Percentiles rank a stretch among this genome's conserved stretches.
Conservation (phyloP, 2,888 invertebrate genomes). For the Drosophila longiperda region DNA sequence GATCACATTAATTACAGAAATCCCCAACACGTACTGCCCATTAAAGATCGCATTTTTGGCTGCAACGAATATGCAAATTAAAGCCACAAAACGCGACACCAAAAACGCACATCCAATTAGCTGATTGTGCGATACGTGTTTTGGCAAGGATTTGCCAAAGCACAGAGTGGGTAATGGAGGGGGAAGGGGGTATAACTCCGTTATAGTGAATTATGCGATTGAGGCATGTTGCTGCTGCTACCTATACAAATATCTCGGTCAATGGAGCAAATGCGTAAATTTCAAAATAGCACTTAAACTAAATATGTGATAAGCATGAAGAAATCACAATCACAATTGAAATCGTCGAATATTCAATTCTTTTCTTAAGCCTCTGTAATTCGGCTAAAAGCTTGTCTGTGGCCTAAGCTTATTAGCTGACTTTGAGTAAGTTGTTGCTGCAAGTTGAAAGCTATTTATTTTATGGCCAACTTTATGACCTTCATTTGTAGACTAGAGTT, state of each 20-base stretch:
- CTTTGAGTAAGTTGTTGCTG: neutral
- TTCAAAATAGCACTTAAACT: constrained; percentile 28
- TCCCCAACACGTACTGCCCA: constrained; percentile 68
- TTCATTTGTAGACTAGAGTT: too few relatives aligned
- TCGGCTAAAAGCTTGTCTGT: neutral
- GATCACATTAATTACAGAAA: constrained; percentile 75
- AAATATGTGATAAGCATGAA: constrained; percentile 27
- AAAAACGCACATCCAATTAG: constrained; percentile 71
- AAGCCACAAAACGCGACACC: constrained; percentile 62
- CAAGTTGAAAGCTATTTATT: neutral
- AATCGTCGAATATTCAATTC: neutral
- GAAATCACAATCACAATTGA: neutral
- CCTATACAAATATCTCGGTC: constrained; percentile 51
- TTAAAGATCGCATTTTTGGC: constrained; percentile 62
- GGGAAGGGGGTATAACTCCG: constrained; percentile 1
- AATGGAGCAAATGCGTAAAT: constrained; percentile 66
- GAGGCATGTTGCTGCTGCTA: constrained; percentile 49
- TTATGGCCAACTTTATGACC: neutral
- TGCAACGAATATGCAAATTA: constrained; percentile 67
- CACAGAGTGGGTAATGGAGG: neutral
- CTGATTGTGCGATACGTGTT: constrained; percentile 78
- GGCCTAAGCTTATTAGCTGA: neutral
- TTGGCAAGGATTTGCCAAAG: constrained; percentile 60
- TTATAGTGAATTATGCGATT: constrained; percentile 65
- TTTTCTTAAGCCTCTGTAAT: too few relatives aligned